phyloP scores from a whole-genome alignment of 2,888 invertebrate genomes.

The Trissolcus japonicus region DNA sequence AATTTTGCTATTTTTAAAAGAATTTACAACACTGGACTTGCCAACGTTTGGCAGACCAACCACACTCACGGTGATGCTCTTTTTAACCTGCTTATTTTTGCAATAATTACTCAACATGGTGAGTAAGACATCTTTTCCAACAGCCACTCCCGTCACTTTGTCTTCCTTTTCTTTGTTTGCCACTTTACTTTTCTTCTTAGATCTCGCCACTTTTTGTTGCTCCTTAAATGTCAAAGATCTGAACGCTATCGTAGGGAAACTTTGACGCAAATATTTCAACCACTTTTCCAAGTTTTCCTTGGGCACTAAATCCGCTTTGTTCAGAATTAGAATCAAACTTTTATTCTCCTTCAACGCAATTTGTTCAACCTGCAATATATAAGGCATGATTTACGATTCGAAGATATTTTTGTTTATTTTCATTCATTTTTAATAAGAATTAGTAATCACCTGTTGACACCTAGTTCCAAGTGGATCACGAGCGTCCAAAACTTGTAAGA shows the following conservation, averaged over 20 bases:
- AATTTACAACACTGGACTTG: slow-evolving; percentile 99
- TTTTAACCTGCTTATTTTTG: slow-evolving; percentile 87
- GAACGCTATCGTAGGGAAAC: slow-evolving; percentile 91
- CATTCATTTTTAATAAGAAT: background rate
- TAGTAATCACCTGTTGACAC: slow-evolving; percentile 72
- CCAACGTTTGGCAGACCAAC: slow-evolving; percentile 99
- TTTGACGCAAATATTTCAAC: slow-evolving; percentile 90
- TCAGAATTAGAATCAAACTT: slow-evolving; percentile 92
- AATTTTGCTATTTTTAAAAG: slow-evolving; percentile 92
- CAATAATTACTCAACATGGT: slow-evolving; percentile 96
- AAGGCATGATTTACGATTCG: background rate
- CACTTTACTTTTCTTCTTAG: slow-evolving; percentile 72
- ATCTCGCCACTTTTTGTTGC: slow-evolving; percentile 86
- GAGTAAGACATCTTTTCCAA: slow-evolving; percentile 95
- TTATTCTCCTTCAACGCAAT: slow-evolving; percentile 88
- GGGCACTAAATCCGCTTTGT: slow-evolving; percentile 98
- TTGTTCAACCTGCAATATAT: slow-evolving; percentile 88
- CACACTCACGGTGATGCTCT: slow-evolving; percentile 95
- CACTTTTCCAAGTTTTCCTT: slow-evolving; percentile 92
- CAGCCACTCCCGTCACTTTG: slow-evolving; percentile 87
- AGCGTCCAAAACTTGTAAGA: slow-evolving; percentile 96
- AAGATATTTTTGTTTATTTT: no score
- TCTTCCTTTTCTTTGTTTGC: slow-evolving; percentile 77
- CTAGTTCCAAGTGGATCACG: slow-evolving; percentile 92
- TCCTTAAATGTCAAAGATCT: slow-evolving; percentile 88